Percentiles rank a stretch among this genome's conserved stretches.
These are phyloP conservation scores for Anastatus disparis DNA, from an alignment of 1,140 invertebrate genomes.

Conservation along the genomic window DNA sequence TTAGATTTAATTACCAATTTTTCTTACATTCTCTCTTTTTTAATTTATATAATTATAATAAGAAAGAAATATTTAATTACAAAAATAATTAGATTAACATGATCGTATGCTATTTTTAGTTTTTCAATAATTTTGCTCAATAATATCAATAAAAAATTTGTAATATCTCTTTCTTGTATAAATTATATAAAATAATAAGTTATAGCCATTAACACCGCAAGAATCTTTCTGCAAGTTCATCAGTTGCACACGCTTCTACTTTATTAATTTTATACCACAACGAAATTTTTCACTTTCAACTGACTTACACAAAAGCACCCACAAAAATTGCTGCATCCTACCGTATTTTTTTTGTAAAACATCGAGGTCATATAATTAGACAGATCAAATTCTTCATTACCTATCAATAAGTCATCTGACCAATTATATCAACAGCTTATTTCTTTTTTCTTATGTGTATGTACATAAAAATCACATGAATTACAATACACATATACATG, in stretches of 20 bases:
- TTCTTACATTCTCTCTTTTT: too few species aligned
- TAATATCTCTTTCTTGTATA: neutral
- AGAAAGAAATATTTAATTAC: too few species aligned
- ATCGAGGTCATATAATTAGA: neutral
- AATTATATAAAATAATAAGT: slow-evolving; percentile 3
- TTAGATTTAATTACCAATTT: too few species aligned
- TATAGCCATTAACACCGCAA: neutral
- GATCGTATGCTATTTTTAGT: too few species aligned
- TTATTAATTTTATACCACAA: neutral
- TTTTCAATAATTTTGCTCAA: too few species aligned
- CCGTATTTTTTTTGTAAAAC: too few species aligned
- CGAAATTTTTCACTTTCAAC: neutral
- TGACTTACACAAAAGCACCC: neutral
- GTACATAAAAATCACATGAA: slow-evolving; percentile 6
- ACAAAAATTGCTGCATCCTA: slow-evolving; percentile 2
- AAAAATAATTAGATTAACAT: too few species aligned
- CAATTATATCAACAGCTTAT: slow-evolving; percentile 13
- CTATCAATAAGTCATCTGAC: neutral
- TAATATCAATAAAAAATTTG: neutral
- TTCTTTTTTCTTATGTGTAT: slow-evolving; percentile 3
- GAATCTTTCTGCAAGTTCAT: slow-evolving; percentile 22
- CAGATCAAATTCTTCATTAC: neutral
- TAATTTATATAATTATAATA: too few species aligned
- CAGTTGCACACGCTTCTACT: neutral
- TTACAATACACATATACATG: neutral